Conservation (phyloP, 2,113 vertebrate species). For the Gila orcuttii region DNA sequence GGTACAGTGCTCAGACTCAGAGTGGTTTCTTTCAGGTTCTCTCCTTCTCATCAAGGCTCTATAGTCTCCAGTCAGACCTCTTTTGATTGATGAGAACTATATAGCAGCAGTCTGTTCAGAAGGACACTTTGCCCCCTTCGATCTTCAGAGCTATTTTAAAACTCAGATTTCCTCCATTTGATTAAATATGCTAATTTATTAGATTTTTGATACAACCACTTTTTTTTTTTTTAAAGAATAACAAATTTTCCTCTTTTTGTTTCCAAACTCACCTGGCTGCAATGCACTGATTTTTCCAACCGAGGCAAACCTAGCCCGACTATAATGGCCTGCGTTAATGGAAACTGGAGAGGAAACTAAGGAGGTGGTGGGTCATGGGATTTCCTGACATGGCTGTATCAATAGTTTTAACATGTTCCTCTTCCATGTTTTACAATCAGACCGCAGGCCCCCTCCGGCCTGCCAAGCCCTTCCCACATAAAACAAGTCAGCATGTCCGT, state of each 20-base stretch:
- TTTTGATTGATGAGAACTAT: slow-evolving; percentile 43
- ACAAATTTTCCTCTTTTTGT: background rate
- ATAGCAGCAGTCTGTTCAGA: background rate
- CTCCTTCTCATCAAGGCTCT: slow-evolving; percentile 43
- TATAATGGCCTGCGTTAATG: slow-evolving; percentile 45
- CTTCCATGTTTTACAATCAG: slow-evolving; percentile 65
- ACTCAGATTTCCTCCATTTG: background rate
- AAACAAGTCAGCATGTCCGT: slow-evolving; percentile 72
- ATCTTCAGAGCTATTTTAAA: background rate
- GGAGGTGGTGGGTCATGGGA: slow-evolving; percentile 63
- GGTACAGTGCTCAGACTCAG: slow-evolving; percentile 41
- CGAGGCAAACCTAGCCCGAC: slow-evolving; percentile 47
- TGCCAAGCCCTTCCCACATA: slow-evolving; percentile 63
- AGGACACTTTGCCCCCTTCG: background rate
- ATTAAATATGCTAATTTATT: background rate
- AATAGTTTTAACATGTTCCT: slow-evolving; percentile 72
- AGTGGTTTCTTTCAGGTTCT: slow-evolving; percentile 48
- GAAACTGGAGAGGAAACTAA: slow-evolving; percentile 59
- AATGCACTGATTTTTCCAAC: background rate
- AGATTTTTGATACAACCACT: background rate
- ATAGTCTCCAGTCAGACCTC: slow-evolving; percentile 33
- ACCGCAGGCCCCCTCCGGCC: slow-evolving; percentile 60
- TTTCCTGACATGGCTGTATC: slow-evolving; percentile 73
- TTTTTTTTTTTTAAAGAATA: background rate
- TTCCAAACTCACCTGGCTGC: background rate